Base-by-base conservation (phyloP, 2,797 vertebrate genomes). In the Catharus ustulatus region DNA sequence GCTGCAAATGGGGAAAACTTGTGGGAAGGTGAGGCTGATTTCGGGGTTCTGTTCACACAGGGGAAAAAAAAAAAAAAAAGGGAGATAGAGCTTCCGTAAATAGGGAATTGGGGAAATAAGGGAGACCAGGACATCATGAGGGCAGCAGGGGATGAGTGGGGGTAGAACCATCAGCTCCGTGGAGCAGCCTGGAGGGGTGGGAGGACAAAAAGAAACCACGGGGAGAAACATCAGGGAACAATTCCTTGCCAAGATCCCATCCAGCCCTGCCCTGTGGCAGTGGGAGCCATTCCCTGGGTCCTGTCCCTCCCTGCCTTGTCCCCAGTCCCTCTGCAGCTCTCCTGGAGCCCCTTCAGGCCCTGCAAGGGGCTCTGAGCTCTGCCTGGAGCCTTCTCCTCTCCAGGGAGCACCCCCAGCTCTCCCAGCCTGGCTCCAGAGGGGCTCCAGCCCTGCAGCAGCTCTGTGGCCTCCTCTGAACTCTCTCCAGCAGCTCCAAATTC, bases 391-490 rank as follows among this genome's bases (percentile, higher is more conserved):
- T 84, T 58, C 71, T 49, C 62, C n/a, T 32, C 82, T 67, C 71
- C 82, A 84, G 43, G 10, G 3, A 48, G 34, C 80, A 4, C 43
- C 32, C 71, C 52, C 71, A 51, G 82, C 82, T 67, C 71, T 51
- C 45, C 82, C 82, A 84, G 82, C 82, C 52, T 5, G 52, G 71
- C 52, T 67, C 71, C 69, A 74, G 69, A 74, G 51, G 68, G 68
- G 49, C 68, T 83, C 59, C 69, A 84, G 69, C 36, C 51, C 81
- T 42, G 69, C 0, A 42, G 43, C 81, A 59, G 46, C 52, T 75
- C 71, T 8, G 0, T 0, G 71, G 22, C 0, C 0, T 36, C 52
- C 38, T 67, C 82, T 45, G 72, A 61, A 0, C 23, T 46, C 15
- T 8, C 59, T 13, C 59, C 62, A 85, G 54, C 62, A 38, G 46